phyloP scores from a whole-genome alignment of 2,888 invertebrate genomes.

The Sminthurides aquaticus region DNA sequence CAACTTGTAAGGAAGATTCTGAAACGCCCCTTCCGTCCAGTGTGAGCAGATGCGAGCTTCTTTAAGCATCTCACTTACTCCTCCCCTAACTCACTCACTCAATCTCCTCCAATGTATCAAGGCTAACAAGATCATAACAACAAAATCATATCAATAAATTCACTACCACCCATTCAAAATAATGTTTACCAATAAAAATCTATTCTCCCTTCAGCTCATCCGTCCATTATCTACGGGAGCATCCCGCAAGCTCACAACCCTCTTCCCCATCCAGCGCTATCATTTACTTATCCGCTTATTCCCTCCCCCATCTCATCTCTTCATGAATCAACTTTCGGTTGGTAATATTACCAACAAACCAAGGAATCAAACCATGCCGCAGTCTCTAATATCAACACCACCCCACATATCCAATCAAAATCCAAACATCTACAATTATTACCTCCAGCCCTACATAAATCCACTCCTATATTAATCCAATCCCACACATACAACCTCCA shows the following conservation, averaged over 20 bases:
- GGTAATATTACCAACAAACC: no score
- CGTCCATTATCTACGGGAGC: neutral
- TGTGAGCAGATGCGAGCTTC: no score
- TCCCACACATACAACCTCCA: constrained; percentile 6
- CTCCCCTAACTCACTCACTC: neutral
- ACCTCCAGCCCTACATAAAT: constrained; percentile 5
- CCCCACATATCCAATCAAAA: no score
- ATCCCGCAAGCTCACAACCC: neutral
- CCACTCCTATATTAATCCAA: neutral
- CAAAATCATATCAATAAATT: constrained; percentile 38
- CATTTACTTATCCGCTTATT: neutral
- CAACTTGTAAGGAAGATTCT: neutral
- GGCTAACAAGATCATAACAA: constrained; percentile 35
- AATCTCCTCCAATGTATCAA: constrained; percentile 28
- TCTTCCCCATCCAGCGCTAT: neutral
- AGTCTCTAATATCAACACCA: no score
- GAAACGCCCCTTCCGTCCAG: neutral
- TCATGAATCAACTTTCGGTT: no score
- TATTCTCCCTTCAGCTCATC: constrained; percentile 2
- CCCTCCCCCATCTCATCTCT: neutral
- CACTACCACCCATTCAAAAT: constrained; percentile 33
- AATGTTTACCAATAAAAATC: constrained; percentile 38
- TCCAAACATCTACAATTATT: no score
- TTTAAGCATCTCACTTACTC: no score
- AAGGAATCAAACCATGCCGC: constrained; percentile 14